Percentiles rank a stretch among this genome's conserved stretches.
These are phyloP conservation scores for Paguma larvata DNA, from an alignment of 2,797 vertebrate species.

Conservation along the genomic window DNA sequence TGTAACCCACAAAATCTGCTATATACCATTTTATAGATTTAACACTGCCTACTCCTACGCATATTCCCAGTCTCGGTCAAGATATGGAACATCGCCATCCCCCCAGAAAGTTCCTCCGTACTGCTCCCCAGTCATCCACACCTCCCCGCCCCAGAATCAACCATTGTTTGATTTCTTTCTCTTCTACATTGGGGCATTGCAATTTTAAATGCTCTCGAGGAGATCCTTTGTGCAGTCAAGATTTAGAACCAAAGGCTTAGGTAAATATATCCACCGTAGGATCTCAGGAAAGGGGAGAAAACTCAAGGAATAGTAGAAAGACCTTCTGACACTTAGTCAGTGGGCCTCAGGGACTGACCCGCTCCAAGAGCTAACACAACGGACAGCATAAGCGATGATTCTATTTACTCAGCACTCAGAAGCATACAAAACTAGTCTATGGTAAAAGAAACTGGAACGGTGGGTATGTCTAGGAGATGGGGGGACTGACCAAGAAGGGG, in stretches of 20 bases:
- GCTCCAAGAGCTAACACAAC: neutral
- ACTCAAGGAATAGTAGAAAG: neutral
- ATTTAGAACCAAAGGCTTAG: neutral
- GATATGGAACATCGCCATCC: neutral
- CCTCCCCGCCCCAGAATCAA: neutral
- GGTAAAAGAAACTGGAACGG: neutral
- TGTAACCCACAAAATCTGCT: neutral
- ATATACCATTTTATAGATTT: neutral
- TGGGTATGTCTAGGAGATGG: neutral
- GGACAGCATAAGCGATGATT: neutral
- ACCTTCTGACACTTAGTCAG: neutral
- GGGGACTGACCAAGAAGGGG: neutral
- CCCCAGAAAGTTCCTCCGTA: neutral
- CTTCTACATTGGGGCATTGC: neutral
- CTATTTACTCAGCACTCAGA: neutral
- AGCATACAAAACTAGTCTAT: neutral
- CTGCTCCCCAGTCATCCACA: neutral
- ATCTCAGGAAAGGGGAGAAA: neutral
- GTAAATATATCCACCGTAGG: neutral
- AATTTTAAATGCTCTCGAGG: neutral
- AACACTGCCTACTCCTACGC: neutral
- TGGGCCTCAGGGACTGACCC: neutral
- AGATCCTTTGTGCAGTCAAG: slow-evolving; percentile 21
- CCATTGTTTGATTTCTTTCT: neutral
- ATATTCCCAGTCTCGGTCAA: neutral